phyloP scores from a whole-genome alignment of 1,140 invertebrate species.

The Belonocnema kinseyi region DNA sequence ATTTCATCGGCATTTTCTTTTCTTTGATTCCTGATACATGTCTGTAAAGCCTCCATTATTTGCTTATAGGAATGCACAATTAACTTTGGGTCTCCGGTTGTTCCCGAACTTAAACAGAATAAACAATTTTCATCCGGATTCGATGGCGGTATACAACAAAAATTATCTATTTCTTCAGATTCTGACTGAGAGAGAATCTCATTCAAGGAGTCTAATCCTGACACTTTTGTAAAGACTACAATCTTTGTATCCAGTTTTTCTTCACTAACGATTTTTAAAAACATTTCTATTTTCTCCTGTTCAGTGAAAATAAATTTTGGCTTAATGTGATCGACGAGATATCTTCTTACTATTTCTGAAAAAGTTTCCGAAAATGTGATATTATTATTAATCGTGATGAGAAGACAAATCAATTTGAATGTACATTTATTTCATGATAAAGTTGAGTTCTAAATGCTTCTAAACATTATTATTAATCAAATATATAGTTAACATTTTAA shows the following conservation, averaged over 20 bases:
- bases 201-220: constrained; percentile 48
- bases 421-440: too few relatives aligned
- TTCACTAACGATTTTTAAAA: constrained; percentile 50
- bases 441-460: too few relatives aligned
- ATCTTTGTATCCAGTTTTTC: constrained; percentile 50
- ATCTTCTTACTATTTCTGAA: constrained; percentile 52
- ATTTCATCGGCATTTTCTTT: background rate
- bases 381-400: too few relatives aligned
- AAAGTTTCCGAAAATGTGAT: background rate
- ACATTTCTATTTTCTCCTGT: constrained; percentile 38
- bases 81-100: constrained; percentile 63
- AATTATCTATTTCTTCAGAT: constrained; percentile 46
- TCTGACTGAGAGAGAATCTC: constrained; percentile 46
- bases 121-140: constrained; percentile 55
- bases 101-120: constrained; percentile 63
- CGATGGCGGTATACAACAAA: constrained; percentile 43
- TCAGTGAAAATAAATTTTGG: constrained; percentile 70
- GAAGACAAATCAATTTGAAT: too few relatives aligned
- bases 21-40: background rate
- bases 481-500: too few relatives aligned
- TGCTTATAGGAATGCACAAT: constrained; percentile 53
- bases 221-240: constrained; percentile 58
- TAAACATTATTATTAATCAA: too few relatives aligned
- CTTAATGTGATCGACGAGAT: constrained; percentile 60
- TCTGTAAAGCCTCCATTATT: constrained; percentile 30